Conservation (phyloP, 2,797 vertebrate genomes). For the Atherinosoma microstoma region DNA sequence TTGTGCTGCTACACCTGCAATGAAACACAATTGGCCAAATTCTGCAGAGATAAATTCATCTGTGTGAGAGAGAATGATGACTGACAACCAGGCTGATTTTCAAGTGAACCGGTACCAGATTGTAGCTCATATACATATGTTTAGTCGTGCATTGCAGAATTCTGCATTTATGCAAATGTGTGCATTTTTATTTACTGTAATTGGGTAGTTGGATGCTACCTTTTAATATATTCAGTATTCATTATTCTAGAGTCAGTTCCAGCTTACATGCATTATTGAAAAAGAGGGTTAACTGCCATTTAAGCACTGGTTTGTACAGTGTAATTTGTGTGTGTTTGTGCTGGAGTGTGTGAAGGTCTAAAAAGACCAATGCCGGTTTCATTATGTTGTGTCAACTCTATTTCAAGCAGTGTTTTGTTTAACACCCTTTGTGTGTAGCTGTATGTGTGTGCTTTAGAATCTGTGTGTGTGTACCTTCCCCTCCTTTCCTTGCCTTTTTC, state of each 20-base stretch:
- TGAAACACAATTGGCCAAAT: conserved; percentile 24
- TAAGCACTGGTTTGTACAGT: conserved; percentile 6
- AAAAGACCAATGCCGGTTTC: conserved; percentile 38
- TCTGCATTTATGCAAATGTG: not conserved
- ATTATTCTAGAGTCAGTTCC: conserved; percentile 18
- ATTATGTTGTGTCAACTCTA: conserved; percentile 39
- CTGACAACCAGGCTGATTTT: conserved; percentile 36
- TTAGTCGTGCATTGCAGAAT: not conserved
- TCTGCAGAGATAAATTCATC: not conserved
- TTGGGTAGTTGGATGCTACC: conserved; percentile 16
- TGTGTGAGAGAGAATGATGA: conserved; percentile 13
- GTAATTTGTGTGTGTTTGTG: not conserved
- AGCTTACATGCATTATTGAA: conserved; percentile 56
- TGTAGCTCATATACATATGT: not conserved
- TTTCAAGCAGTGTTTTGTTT: conserved; percentile 17
- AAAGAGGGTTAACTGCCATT: conserved; percentile 3
- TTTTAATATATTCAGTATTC: conserved; percentile 23
- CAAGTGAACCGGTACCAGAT: not conserved
- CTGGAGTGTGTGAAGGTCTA: conserved; percentile 3
- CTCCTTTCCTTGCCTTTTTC: conserved; percentile 6
- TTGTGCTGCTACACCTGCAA: conserved; percentile 31
- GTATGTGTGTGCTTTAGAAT: not conserved
- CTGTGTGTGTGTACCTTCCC: not conserved
- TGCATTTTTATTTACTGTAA: conserved; percentile 14
- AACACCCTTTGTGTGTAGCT: not conserved